These are phyloP conservation scores for Dastarcus helophoroides DNA, from an alignment of 2,888 invertebrate species.

Conservation along the genomic window DNA sequence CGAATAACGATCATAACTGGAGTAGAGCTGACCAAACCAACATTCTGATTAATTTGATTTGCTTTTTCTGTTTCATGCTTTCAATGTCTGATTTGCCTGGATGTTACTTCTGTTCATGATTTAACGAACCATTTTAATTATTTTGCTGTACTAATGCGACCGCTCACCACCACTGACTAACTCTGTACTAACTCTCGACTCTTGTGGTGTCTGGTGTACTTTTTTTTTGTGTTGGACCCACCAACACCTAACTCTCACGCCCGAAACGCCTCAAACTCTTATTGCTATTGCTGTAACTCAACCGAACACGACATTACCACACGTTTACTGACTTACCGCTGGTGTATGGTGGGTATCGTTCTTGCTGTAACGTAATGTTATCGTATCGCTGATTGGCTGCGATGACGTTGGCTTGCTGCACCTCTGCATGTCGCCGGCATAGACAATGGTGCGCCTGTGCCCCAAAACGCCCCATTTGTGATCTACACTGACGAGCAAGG, in stretches of 20 bases:
- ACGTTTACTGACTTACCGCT: conserved; percentile 7
- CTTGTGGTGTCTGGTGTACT: conserved; percentile 16
- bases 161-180: too few relatives aligned
- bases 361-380: conserved; percentile 37
- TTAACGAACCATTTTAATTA: conserved; percentile 4
- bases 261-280: too few relatives aligned
- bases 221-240: conserved; percentile 29
- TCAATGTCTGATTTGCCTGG: conserved; percentile 22
- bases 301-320: not conserved
- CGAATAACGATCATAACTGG: too few relatives aligned
- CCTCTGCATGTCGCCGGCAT: conserved; percentile 46
- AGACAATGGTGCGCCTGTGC: conserved; percentile 59
- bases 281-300: too few relatives aligned
- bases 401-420: conserved; percentile 38
- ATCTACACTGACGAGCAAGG: conserved; percentile 92
- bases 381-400: conserved; percentile 38
- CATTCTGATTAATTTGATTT: conserved; percentile 24
- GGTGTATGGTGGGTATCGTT: conserved; percentile 37
- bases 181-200: too few relatives aligned
- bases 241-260: conserved; percentile 24
- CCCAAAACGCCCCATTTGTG: conserved; percentile 86
- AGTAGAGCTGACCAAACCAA: too few relatives aligned
- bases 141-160: conserved; percentile 11
- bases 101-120: conserved; percentile 10
- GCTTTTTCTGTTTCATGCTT: conserved; percentile 39